phyloP scores from a whole-genome alignment of 2,888 invertebrate species.

The Cryptocephalus primarius region DNA sequence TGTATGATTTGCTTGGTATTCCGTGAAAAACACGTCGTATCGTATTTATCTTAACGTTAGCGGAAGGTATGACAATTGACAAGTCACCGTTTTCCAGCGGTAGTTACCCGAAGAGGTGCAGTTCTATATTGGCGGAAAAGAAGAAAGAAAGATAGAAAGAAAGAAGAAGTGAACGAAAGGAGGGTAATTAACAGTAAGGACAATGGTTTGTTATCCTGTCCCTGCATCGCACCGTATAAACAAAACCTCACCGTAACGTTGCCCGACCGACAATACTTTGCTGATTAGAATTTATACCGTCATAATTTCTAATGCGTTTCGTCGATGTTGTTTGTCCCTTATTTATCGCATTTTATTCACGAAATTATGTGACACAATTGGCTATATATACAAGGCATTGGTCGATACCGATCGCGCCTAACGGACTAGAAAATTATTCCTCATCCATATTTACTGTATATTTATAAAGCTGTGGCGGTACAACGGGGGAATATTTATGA shows the following conservation, averaged over 20 bases:
- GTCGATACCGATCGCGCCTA: conserved; percentile 18
- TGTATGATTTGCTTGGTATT: too few species aligned
- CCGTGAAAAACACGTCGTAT: too few species aligned
- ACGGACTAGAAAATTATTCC: conserved; percentile 22
- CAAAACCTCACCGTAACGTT: conserved; percentile 13
- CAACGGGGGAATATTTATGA: conserved; percentile 9
- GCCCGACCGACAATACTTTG: conserved; percentile 24
- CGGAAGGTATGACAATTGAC: too few species aligned
- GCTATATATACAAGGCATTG: conserved; percentile 19
- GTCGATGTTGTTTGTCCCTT: conserved; percentile 24
- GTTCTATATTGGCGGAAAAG: too few species aligned
- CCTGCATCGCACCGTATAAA: not conserved
- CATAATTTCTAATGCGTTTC: conserved; percentile 31
- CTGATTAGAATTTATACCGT: conserved; percentile 32
- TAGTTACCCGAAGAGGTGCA: too few species aligned
- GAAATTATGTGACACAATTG: conserved; percentile 28
- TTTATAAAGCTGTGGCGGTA: conserved; percentile 6
- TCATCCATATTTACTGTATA: conserved; percentile 20
- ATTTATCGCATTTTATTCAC: conserved; percentile 28
- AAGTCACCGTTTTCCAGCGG: too few species aligned
- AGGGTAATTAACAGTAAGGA: not conserved
- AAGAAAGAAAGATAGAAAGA: too few species aligned
- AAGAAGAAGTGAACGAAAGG: too few species aligned
- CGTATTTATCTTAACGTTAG: too few species aligned
- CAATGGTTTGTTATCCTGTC: not conserved